Conservation (phyloP, 2,113 vertebrate species). For the Myotis lucifugus region DNA sequence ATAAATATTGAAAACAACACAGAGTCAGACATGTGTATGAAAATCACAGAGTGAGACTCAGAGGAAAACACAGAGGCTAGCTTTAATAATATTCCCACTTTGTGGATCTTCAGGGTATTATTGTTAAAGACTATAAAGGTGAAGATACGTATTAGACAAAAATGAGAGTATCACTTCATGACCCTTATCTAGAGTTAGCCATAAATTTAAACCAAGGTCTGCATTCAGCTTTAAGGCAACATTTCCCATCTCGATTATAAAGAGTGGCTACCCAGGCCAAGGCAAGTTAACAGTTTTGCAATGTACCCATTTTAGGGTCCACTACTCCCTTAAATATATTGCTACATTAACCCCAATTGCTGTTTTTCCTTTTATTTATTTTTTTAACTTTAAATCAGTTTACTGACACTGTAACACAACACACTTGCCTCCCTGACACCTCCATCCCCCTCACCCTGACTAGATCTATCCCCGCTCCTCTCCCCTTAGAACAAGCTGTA, state of each 20-base stretch:
- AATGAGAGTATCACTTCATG: background rate
- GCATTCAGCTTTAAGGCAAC: background rate
- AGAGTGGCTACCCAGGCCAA: background rate
- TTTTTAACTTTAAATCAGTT: slow-evolving; percentile 78
- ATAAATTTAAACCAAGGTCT: background rate
- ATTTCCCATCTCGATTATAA: background rate
- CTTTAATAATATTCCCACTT: background rate
- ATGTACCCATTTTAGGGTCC: background rate
- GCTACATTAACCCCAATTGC: background rate
- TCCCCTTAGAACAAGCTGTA: slow-evolving; percentile 55
- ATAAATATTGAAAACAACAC: background rate
- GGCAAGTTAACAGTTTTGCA: background rate
- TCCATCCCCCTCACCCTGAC: slow-evolving; percentile 49
- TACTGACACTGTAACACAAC: slow-evolving; percentile 82
- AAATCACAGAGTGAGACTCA: background rate
- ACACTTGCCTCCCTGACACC: slow-evolving; percentile 62
- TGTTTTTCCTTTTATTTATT: background rate
- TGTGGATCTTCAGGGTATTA: background rate
- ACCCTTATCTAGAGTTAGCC: background rate
- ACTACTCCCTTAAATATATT: background rate
- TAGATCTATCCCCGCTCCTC: slow-evolving; percentile 9
- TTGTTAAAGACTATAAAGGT: background rate
- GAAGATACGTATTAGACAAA: background rate
- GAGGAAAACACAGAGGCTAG: background rate
- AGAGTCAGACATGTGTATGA: background rate